Percentiles rank a stretch among this genome's conserved stretches.
These are phyloP conservation scores for Callospermophilus lateralis DNA, from an alignment of 2,113 vertebrate species.

Conservation along the genomic window DNA sequence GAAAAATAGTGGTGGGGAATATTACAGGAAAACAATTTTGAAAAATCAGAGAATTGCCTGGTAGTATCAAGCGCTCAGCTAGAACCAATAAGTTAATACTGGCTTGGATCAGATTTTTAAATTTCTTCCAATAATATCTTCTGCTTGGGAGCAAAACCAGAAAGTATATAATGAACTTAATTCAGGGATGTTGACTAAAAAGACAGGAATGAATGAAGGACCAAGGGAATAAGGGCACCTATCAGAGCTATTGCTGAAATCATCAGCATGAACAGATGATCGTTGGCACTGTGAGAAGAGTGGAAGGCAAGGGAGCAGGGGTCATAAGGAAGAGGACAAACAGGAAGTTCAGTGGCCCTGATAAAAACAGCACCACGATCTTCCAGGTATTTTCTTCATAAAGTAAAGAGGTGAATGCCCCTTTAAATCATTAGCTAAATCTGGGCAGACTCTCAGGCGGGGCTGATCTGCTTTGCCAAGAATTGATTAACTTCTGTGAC, in stretches of 20 bases:
- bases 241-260: background rate
- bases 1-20: background rate
- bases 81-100: background rate
- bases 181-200: background rate
- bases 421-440: constrained; percentile 79
- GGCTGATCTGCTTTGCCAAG: constrained; percentile 57
- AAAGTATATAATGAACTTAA: background rate
- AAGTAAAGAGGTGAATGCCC: constrained; percentile 58
- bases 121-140: constrained; percentile 1
- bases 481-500: constrained; percentile 74
- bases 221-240: background rate
- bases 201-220: background rate
- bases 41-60: background rate
- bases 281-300: background rate
- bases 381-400: background rate
- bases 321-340: background rate
- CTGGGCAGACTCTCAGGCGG: constrained; percentile 50
- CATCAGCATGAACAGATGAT: background rate
- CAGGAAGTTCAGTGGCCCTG: background rate
- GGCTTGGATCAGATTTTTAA: background rate
- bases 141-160: background rate
- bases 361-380: constrained; percentile 31
- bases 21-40: background rate
- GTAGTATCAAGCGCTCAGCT: background rate
- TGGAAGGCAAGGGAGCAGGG: background rate